phyloP scores from a whole-genome alignment of 2,888 invertebrate species.

The Aelia acuminata region DNA sequence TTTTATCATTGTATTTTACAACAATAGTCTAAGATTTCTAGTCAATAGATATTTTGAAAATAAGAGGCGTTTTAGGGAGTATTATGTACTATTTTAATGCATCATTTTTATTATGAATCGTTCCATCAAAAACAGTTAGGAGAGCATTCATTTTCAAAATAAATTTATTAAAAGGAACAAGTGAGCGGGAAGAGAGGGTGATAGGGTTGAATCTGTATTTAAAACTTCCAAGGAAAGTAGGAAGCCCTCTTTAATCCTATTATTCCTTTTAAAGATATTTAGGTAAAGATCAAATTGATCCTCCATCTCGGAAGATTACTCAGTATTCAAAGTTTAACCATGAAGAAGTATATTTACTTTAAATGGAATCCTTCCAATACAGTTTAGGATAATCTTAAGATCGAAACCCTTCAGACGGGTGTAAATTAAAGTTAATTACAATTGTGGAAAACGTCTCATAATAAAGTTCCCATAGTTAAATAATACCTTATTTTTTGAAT shows the following conservation, averaged over 20 bases:
- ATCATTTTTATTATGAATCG: too few species aligned
- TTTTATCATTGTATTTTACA: too few species aligned
- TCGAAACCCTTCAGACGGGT: neutral
- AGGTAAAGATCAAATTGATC: neutral
- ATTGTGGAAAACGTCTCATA: neutral
- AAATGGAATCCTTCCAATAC: neutral
- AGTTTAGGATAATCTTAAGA: neutral
- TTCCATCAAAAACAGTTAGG: neutral
- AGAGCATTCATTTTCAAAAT: neutral
- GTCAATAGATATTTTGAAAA: too few species aligned
- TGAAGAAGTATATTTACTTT: neutral
- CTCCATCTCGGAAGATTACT: neutral
- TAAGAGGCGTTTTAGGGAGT: too few species aligned
- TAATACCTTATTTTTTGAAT: too few species aligned
- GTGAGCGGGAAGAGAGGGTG: neutral
- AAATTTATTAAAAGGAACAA: neutral
- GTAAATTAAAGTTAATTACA: neutral
- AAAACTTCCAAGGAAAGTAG: conserved; percentile 8
- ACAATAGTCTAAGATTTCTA: too few species aligned
- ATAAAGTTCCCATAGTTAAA: too few species aligned
- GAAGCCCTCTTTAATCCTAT: neutral
- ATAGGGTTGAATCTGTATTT: neutral
- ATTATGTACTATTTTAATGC: too few species aligned
- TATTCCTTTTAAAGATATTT: conserved; percentile 4
- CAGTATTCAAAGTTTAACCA: neutral